A percentile compares a stretch with the other conserved stretches of the same genome.
Evolutionary conservation across 2,888 invertebrate genomes (phyloP).

Genomic region (Pollenia labialis): DNA sequence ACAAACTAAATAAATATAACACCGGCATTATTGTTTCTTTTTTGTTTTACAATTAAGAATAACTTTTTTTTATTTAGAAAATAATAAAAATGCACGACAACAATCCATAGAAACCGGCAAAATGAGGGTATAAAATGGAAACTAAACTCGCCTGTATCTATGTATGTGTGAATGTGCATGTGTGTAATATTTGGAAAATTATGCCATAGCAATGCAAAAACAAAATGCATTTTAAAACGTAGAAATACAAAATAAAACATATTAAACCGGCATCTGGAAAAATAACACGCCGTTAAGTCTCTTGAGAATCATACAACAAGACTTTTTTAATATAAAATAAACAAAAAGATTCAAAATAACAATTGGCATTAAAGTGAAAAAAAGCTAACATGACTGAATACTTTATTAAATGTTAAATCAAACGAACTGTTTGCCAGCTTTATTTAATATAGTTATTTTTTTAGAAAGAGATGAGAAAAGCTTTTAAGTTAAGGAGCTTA

Average conservation of each 20-base stretch:
- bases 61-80: constrained; percentile 21
- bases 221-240: constrained; percentile 5
- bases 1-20: constrained; percentile 19
- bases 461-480: no score
- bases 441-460: neutral
- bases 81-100: constrained; percentile 39
- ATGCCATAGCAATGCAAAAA: constrained; percentile 31
- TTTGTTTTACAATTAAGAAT: neutral
- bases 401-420: neutral
- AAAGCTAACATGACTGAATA: constrained; percentile 22
- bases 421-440: constrained; percentile 24
- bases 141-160: neutral
- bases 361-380: constrained; percentile 21
- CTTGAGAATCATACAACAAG: constrained; percentile 1
- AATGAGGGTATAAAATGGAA: constrained; percentile 13
- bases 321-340: neutral
- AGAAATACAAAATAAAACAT: neutral
- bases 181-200: constrained; percentile 23
- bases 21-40: constrained; percentile 13
- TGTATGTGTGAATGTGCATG: constrained; percentile 2
- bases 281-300: constrained; percentile 46
- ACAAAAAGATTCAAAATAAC: neutral
- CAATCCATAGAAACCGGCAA: constrained; percentile 37
- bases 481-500: no score
- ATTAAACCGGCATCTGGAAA: constrained; percentile 44